Base-by-base conservation (phyloP, 2,888 invertebrate genomes). In the Zaprionus obscuricornis region DNA sequence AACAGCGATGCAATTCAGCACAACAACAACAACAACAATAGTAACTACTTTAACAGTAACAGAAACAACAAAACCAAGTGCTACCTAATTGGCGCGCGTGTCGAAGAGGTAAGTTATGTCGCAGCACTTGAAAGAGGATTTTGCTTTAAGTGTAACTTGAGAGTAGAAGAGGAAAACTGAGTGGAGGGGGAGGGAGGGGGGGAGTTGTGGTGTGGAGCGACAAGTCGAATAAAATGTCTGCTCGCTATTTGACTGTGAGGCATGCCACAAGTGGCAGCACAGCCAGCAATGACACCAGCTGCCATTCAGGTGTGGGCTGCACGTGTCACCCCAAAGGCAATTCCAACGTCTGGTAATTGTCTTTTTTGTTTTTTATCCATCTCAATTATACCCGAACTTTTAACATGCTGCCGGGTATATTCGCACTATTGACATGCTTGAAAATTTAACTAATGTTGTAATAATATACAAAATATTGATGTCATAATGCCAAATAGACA, bases 201-300 rank as follows among this genome's bases (percentile, higher is more conserved):
- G n/a, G n/a, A n/a, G n/a, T n/a, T n/a, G n/a, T n/a, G n/a, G n/a
- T n/a, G n/a, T n/a, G n/a, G 33, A 29, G 22, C 16, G 42, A 37
- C 22, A 18, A 43, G 14, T 46, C 24, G 24, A 36, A 47, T 36
- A 39, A 55, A 75, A 60, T 72, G 72, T 77, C 72, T 83, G 49
- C 40, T 34, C 54, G 47, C 16, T 49, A 59, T 62, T 63, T 66
- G 68, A 57, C 83, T 78, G 50, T 50, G 63, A 51, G 86, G 79
- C 79, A 79, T 75, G 86, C 81, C 84, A 81, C 81, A 81, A 81
- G 81, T 81, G 79, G 79, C 65, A 33, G 26, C 42, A 46, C 51
- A 7, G 52, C 31, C 26, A 47, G 17, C 2, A n/a, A n/a, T 46
- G 39, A 16, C 49, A 16, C 18, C 10, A 10, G 6, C n/a, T 10